Evolutionary conservation across 37 sponge, comb jelly and placozoan species (phyloP).

Genomic region (Hexactinellida sp.): DNA sequence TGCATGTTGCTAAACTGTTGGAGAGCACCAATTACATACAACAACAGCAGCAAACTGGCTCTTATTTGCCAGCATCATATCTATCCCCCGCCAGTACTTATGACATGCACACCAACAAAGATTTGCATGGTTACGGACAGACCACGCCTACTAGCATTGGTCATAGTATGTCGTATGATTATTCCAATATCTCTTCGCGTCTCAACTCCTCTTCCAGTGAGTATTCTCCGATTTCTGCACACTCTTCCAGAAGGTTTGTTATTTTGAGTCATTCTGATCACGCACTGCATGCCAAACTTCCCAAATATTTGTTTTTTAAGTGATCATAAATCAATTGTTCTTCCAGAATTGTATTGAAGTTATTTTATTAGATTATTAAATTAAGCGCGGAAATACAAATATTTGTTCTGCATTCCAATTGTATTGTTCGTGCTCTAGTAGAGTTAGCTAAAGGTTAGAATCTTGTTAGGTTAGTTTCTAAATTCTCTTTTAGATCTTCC

Average conservation of each 20-base stretch:
- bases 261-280: no score
- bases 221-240: background rate
- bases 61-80: background rate
- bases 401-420: no score
- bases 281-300: no score
- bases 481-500: background rate
- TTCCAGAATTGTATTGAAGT: no score
- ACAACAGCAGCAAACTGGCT: background rate
- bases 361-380: no score
- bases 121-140: background rate
- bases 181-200: background rate
- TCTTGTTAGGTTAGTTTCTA: background rate
- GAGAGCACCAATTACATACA: background rate
- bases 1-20: constrained; percentile 8
- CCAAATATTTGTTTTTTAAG: no score
- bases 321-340: no score
- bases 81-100: background rate
- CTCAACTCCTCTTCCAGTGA: background rate
- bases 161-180: constrained; percentile 10
- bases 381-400: no score
- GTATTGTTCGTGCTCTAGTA: no score
- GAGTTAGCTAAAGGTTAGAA: no score
- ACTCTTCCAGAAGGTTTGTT: background rate
- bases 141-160: background rate
- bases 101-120: background rate